phyloP scores from a whole-genome alignment of 2,888 invertebrate genomes.

The Gymnoscelis rufifasciata region DNA sequence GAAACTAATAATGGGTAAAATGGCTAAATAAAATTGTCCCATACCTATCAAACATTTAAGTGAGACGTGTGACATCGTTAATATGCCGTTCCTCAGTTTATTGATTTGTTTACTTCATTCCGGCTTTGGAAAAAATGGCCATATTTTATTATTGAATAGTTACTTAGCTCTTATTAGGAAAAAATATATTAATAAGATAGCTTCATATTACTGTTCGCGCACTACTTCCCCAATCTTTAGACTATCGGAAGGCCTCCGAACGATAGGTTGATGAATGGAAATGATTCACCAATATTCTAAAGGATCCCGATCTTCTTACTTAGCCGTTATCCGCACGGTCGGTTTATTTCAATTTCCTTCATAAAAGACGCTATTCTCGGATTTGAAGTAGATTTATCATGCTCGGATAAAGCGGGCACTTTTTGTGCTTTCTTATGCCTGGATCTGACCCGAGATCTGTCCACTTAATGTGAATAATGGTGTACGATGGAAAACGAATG shows the following conservation, averaged over 20 bases:
- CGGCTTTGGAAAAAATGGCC: no score
- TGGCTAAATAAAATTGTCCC: no score
- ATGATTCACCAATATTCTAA: slow-evolving; percentile 76
- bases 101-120: no score
- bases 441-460: slow-evolving; percentile 80
- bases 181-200: slow-evolving; percentile 1
- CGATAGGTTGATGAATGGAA: slow-evolving; percentile 66
- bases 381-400: slow-evolving; percentile 80
- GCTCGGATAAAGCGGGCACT: slow-evolving; percentile 79
- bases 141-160: no score
- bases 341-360: slow-evolving; percentile 80
- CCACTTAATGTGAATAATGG: slow-evolving; percentile 80
- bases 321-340: slow-evolving; percentile 79
- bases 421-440: slow-evolving; percentile 79
- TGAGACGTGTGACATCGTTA: no score
- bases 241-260: slow-evolving; percentile 22
- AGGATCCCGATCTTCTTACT: slow-evolving; percentile 76
- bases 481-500: slow-evolving; percentile 79
- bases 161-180: no score
- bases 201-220: neutral
- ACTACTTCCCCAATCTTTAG: slow-evolving; percentile 19
- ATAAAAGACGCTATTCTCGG: slow-evolving; percentile 80
- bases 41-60: no score
- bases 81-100: no score
- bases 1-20: no score